Percentiles rank a stretch among this genome's conserved stretches.
phyloP scores from a whole-genome alignment of 2,888 invertebrate genomes.

The Lycocerus yunnanus region DNA sequence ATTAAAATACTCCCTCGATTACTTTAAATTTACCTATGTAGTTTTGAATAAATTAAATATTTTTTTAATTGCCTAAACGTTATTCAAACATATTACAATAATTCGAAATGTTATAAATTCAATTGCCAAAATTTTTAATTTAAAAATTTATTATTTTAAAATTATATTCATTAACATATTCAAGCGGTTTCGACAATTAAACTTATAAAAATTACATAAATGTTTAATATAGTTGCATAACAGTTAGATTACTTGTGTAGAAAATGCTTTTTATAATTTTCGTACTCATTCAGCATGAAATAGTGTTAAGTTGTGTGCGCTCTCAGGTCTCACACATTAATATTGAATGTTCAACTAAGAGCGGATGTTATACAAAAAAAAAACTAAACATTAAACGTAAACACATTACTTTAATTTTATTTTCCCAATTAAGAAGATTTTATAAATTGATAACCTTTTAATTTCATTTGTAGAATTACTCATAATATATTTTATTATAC shows the following conservation, averaged over 20 bases:
- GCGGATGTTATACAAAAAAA: constrained; percentile 28
- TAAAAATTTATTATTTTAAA: neutral
- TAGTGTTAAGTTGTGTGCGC: constrained; percentile 29
- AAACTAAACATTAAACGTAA: constrained; percentile 16
- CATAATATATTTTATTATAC: constrained; percentile 1
- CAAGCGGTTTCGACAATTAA: neutral
- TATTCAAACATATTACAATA: neutral
- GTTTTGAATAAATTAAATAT: neutral
- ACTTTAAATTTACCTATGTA: neutral
- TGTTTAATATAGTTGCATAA: constrained; percentile 14
- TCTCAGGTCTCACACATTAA: constrained; percentile 26
- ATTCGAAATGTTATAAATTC: neutral
- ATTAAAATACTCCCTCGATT: neutral
- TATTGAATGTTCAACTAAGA: constrained; percentile 11
- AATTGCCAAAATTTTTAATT: neutral
- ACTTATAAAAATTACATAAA: neutral
- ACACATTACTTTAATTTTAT: constrained; percentile 22
- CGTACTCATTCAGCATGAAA: constrained; percentile 27
- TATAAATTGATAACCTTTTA: constrained; percentile 9
- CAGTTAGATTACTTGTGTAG: constrained; percentile 25
- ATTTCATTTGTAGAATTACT: neutral
- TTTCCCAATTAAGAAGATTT: constrained; percentile 25
- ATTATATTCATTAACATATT: neutral
- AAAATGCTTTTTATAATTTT: constrained; percentile 20
- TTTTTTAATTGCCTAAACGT: neutral